A percentile compares a stretch with the other conserved stretches of the same genome.
phyloP scores from a whole-genome alignment of 2,113 vertebrate genomes.

The Ceyx margarethae region DNA sequence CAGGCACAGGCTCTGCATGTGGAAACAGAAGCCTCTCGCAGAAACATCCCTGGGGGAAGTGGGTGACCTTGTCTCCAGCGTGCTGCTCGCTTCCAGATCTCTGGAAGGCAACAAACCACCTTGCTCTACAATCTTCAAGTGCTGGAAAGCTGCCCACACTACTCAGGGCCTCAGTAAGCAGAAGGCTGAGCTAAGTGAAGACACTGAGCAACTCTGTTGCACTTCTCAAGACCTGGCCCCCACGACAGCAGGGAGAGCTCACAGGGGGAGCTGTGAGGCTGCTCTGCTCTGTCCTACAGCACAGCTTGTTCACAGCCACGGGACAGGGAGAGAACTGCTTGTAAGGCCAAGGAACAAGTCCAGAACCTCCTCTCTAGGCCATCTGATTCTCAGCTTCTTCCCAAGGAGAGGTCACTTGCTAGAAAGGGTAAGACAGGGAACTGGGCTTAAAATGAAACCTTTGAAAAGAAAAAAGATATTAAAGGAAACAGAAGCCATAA shows the following conservation, averaged over 20 bases:
- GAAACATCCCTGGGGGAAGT: not conserved
- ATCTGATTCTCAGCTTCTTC: constrained; percentile 31
- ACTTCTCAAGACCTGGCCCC: constrained; percentile 1
- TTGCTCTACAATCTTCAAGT: not conserved
- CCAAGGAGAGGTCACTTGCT: constrained; percentile 45
- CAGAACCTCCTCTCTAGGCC: not conserved
- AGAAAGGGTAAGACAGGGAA: constrained; percentile 25
- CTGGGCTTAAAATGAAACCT: constrained; percentile 55
- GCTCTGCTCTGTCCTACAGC: constrained; percentile 24
- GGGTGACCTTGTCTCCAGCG: not conserved
- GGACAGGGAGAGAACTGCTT: not conserved
- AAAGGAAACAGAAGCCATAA: constrained; percentile 67
- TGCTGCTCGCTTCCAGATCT: not conserved
- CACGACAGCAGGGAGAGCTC: not conserved
- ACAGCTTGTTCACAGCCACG: not conserved
- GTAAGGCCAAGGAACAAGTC: constrained; percentile 30
- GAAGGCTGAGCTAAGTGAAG: not conserved
- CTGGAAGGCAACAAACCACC: not conserved
- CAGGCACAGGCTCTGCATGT: not conserved
- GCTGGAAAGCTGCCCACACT: not conserved
- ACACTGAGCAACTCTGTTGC: not conserved
- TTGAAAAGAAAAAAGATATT: constrained; percentile 13
- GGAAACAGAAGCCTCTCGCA: not conserved
- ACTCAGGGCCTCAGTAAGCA: not conserved
- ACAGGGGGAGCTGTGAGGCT: not conserved